Percentiles rank a stretch among this genome's conserved stretches.
phyloP scores from a whole-genome alignment of 37 sponge, comb jelly and placozoan genomes.

The Spongilla lacustris region DNA sequence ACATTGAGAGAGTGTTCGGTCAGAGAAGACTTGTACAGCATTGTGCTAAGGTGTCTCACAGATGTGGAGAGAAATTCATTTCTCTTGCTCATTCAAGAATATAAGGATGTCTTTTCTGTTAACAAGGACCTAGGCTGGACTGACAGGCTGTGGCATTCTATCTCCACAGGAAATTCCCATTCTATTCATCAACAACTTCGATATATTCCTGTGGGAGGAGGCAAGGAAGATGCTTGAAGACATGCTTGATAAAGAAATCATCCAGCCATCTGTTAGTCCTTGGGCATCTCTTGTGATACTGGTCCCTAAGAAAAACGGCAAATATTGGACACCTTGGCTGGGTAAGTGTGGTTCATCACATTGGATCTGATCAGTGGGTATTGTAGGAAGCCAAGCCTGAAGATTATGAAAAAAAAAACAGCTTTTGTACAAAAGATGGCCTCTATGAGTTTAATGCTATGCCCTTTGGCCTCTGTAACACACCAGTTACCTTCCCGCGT shows the following conservation, averaged over 20 bases:
- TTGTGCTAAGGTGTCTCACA: neutral
- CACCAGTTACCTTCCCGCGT: constrained; percentile 17
- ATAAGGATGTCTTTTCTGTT: constrained; percentile 18
- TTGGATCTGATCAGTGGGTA: constrained; percentile 12
- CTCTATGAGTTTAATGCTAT: neutral
- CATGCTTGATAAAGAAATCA: constrained; percentile 9
- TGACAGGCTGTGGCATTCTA: neutral
- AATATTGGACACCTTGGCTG: constrained; percentile 11
- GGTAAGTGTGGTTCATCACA: constrained; percentile 7
- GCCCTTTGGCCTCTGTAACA: constrained; percentile 16
- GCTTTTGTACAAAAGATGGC: constrained; percentile 11
- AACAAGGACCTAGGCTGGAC: constrained; percentile 2
- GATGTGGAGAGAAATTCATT: neutral
- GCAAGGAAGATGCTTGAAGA: constrained; percentile 3
- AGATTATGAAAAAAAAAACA: constrained; percentile 7
- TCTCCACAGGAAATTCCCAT: constrained; percentile 1
- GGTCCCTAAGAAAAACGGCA: constrained; percentile 11
- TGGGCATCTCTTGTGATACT: constrained; percentile 20
- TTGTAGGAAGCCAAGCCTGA: neutral
- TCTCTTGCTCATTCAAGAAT: neutral
- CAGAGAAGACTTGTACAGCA: no score
- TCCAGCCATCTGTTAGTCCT: constrained; percentile 21
- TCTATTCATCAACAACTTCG: neutral
- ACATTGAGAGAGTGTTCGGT: no score
- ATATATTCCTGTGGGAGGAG: no score